Conservation (phyloP, 2,797 vertebrate species). For the Gymnodraco acuticeps region DNA sequence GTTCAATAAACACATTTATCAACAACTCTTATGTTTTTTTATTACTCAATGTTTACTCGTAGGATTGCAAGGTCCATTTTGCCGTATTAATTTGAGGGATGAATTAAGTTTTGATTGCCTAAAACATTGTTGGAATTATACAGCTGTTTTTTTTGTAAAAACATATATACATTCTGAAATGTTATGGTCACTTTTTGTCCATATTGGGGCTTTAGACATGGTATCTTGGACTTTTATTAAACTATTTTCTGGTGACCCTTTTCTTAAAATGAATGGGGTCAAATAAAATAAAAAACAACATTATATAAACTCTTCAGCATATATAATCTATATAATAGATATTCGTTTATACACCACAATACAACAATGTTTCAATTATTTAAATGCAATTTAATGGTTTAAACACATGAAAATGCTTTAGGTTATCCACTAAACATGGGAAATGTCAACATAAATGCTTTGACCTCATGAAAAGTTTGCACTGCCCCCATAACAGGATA, state of each 20-base stretch:
- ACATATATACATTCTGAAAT: neutral
- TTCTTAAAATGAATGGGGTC: neutral
- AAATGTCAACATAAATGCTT: too few species aligned
- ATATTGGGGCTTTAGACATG: neutral
- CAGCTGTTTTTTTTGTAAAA: neutral
- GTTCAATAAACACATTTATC: conserved; percentile 61
- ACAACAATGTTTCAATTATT: neutral
- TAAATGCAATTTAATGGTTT: neutral
- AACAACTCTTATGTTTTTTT: neutral
- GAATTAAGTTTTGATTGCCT: neutral
- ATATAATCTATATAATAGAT: neutral
- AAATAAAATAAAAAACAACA: neutral
- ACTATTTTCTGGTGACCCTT: too few species aligned
- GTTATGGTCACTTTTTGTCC: neutral
- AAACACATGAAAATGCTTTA: neutral
- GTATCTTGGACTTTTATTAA: too few species aligned
- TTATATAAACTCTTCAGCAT: too few species aligned
- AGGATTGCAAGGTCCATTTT: too few species aligned
- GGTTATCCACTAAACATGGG: neutral
- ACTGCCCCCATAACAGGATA: rapidly evolving
- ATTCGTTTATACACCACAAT: neutral
- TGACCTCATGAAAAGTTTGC: neutral
- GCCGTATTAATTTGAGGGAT: neutral
- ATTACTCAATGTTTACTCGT: neutral
- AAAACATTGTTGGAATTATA: neutral